These are phyloP conservation scores for Mesocentrotus franciscanus DNA, from an alignment of 53 echinoderm and acorn worm genomes.

Conservation along the genomic window DNA sequence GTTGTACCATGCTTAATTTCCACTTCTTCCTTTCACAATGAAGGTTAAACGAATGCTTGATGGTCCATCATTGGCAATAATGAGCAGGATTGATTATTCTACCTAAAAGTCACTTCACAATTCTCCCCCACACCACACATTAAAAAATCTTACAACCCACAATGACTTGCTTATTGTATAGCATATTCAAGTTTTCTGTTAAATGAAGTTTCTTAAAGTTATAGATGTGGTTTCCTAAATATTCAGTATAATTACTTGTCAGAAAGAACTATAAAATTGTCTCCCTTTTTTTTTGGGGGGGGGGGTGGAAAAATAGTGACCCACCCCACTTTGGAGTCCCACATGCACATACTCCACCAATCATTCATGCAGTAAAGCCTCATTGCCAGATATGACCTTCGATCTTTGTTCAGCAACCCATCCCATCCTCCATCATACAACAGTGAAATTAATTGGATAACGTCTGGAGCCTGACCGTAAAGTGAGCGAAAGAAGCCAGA, in stretches of 20 bases:
- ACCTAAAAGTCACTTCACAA: too few species aligned
- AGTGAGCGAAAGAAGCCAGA: background rate
- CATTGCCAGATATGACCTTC: constrained; percentile 38
- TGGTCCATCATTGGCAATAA: too few species aligned
- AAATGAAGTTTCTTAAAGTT: background rate
- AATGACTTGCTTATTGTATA: too few species aligned
- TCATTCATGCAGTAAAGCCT: constrained; percentile 40
- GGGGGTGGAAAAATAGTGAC: background rate
- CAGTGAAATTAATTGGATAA: constrained; percentile 52
- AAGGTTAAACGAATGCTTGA: background rate
- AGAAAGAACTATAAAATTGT: background rate
- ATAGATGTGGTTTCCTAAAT: background rate
- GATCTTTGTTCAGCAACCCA: constrained; percentile 40
- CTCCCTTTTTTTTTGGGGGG: background rate
- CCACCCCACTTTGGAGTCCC: background rate
- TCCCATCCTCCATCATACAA: constrained; percentile 21
- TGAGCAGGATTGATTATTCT: too few species aligned
- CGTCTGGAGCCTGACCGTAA: constrained; percentile 43
- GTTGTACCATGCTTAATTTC: background rate
- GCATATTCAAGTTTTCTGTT: too few species aligned
- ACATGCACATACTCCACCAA: background rate
- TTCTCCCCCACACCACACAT: too few species aligned
- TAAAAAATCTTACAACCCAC: too few species aligned
- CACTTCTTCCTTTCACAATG: background rate
- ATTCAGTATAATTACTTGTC: background rate